A percentile compares a stretch with the other conserved stretches of the same genome.
phyloP scores from a whole-genome alignment of 1,140 invertebrate genomes.

The Oncopodura yosiiana region DNA sequence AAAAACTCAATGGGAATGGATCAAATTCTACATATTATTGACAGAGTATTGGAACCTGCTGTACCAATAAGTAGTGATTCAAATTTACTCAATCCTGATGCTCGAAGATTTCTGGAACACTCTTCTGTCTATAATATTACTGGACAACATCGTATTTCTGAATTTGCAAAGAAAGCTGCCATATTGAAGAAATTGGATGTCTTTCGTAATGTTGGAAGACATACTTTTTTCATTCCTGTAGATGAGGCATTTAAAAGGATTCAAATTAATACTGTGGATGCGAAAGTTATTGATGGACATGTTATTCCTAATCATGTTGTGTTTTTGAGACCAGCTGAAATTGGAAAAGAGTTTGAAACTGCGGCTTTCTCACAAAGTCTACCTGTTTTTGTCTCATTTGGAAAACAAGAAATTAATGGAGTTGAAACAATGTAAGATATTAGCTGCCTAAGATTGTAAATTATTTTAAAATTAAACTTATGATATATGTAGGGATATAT shows the following conservation, averaged over 20 bases:
- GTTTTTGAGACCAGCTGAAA: slow-evolving; percentile 67
- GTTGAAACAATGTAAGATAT: slow-evolving; percentile 22
- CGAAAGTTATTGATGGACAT: slow-evolving; percentile 77
- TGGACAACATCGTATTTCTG: slow-evolving; percentile 35
- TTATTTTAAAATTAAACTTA: too few species aligned
- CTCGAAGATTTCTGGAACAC: slow-evolving; percentile 24
- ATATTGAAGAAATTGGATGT: slow-evolving; percentile 59
- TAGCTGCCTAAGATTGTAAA: too few species aligned
- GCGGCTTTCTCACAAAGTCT: slow-evolving; percentile 52
- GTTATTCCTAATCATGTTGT: slow-evolving; percentile 76
- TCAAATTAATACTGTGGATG: slow-evolving; percentile 60
- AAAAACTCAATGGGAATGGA: slow-evolving; percentile 18
- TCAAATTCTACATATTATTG: slow-evolving; percentile 32
- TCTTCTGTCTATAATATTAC: slow-evolving; percentile 21
- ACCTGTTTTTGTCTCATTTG: slow-evolving; percentile 29
- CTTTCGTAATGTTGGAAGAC: slow-evolving; percentile 61
- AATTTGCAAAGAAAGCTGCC: slow-evolving; percentile 62
- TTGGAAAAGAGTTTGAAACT: slow-evolving; percentile 60
- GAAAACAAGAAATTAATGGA: slow-evolving; percentile 7
- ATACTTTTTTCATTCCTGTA: slow-evolving; percentile 83
- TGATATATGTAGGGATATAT: too few species aligned
- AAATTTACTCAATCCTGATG: slow-evolving; percentile 29
- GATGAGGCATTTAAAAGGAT: slow-evolving; percentile 65
- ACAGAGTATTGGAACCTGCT: slow-evolving; percentile 31
- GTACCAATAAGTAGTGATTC: slow-evolving; percentile 22